Evolutionary conservation across 2,888 invertebrate species (phyloP).

Genomic region (Trissonchulus latispiculum): DNA sequence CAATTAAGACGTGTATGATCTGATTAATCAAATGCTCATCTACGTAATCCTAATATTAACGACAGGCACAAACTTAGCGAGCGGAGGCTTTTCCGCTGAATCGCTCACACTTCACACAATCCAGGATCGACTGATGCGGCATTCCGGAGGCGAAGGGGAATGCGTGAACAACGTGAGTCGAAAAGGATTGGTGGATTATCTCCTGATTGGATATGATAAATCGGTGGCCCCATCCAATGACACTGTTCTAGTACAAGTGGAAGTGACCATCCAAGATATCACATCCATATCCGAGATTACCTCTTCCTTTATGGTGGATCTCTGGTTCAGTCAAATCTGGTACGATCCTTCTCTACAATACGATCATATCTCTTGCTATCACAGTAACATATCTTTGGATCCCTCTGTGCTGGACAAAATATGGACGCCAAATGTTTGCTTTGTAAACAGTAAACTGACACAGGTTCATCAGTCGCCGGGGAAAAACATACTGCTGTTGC

Average conservation of each 20-base stretch:
- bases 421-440: constrained; percentile 44
- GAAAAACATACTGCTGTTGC: constrained; percentile 39
- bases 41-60: no score
- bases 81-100: no score
- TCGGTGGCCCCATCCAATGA: background rate
- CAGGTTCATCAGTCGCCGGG: constrained; percentile 40
- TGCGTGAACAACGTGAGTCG: constrained; percentile 9
- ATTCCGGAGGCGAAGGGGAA: no score
- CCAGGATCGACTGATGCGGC: no score
- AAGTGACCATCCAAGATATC: constrained; percentile 21
- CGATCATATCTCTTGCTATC: background rate
- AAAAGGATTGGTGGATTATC: background rate
- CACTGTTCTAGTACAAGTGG: constrained; percentile 6
- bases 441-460: constrained; percentile 43
- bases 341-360: constrained; percentile 29
- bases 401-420: constrained; percentile 31
- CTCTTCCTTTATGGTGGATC: constrained; percentile 31
- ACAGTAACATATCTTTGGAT: background rate
- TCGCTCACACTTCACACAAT: no score
- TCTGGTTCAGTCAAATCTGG: constrained; percentile 43
- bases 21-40: no score
- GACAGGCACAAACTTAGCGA: no score
- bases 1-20: no score
- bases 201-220: background rate
- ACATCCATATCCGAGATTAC: constrained; percentile 18